Conservation (phyloP, 1,140 invertebrate genomes). For the Holcopasites calliopsidis region DNA sequence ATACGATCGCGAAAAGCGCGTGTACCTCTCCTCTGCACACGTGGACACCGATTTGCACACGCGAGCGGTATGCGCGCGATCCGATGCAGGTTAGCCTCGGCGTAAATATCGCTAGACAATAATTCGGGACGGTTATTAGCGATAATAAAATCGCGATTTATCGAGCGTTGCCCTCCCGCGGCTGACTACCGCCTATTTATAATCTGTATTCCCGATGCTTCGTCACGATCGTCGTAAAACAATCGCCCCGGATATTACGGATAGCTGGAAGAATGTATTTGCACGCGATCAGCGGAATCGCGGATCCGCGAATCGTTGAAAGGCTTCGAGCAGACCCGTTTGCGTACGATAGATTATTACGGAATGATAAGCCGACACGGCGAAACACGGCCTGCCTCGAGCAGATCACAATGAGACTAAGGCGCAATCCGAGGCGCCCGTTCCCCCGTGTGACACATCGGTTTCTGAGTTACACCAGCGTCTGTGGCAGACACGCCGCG, state of each 20-base stretch:
- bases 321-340: background rate
- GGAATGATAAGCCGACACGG: background rate
- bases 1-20: conserved; percentile 66
- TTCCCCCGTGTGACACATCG: conserved; percentile 58
- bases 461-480: conserved; percentile 66
- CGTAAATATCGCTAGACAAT: conserved; percentile 76
- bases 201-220: conserved; percentile 64
- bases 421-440: conserved; percentile 40
- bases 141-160: conserved; percentile 79
- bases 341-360: background rate
- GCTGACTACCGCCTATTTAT: conserved; percentile 67
- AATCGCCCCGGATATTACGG: conserved; percentile 19
- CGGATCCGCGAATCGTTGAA: background rate
- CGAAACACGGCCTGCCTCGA: conserved; percentile 38
- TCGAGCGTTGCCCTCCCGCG: conserved; percentile 57
- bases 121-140: conserved; percentile 77
- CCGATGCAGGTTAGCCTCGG: conserved; percentile 61
- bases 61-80: conserved; percentile 5
- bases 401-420: conserved; percentile 53
- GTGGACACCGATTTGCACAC: background rate
- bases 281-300: background rate
- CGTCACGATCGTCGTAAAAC: conserved; percentile 62
- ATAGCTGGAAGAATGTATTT: background rate
- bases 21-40: background rate
- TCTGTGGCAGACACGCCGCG: conserved; percentile 63